Evolutionary conservation across 2,113 vertebrate species (phyloP), one percentile per base, ranked within the genome.

Genomic region (Anguilla japonica): DNA sequence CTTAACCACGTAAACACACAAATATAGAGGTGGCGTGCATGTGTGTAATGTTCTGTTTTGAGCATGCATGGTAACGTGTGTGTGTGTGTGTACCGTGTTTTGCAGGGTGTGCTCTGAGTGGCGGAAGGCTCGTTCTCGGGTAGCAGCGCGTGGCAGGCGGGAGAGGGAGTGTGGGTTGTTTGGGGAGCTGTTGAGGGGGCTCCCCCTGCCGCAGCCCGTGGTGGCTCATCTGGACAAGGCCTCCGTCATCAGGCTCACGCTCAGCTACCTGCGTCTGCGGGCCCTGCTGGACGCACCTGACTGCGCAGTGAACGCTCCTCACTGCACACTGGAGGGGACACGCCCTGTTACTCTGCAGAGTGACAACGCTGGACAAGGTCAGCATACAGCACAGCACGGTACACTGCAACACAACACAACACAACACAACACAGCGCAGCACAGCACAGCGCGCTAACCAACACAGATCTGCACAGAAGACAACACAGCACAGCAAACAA

Each of bases 111-210:
- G 86, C 81, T 71, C 88, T 29, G 92, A 93, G 41, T 87, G 85
- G 87, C 90, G 86, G 41, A 90, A 88, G 81, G 88, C 85, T 0
- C 89, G 84, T 14, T 93, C 89, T 22, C 89, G 92, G 14, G 81
- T 86, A 50, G 92, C 92, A 7, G 92, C 92, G 14, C 85, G 63
- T 13, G 87, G 87, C 83, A 84, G 92, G 18, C 82, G 93, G 41
- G 86, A 84, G 82, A 88, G 85, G 50, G 92, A 93, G 87, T 90
- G 83, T 6, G 60, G 89, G 83, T 82, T 93, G 41, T 92, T 93
- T 57, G 78, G 29, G 40, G 89, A 93, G 81, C 84, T 93, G 75
- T 87, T 90, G 3, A 81, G 81, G 11, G 83, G 90, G 82, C 86
- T 93, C 18, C 92, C 93, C 13, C 83, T 93, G 11, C 40, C 89